Conservation (phyloP, 2,888 invertebrate species). For the Apeira syringaria region DNA sequence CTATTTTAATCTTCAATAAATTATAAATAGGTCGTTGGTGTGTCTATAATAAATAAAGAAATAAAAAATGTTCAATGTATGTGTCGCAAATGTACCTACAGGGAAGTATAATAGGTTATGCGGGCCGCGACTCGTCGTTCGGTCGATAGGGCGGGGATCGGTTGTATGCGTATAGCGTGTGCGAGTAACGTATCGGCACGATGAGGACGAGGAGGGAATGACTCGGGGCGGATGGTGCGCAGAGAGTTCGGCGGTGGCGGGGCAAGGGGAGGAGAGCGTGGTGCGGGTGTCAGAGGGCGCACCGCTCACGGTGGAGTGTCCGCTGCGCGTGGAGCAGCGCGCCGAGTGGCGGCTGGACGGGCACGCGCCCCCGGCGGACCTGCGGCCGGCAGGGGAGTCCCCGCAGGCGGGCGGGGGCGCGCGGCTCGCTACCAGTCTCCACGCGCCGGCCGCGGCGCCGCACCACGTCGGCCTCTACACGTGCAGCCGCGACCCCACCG, state of each 20-base stretch:
- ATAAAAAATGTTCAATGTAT: too few relatives aligned
- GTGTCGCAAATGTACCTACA: too few relatives aligned
- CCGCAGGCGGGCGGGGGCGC: conserved; percentile 33
- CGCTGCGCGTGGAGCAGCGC: conserved; percentile 58
- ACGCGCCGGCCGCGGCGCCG: conserved; percentile 36
- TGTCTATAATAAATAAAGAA: too few relatives aligned
- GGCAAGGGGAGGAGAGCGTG: conserved; percentile 36
- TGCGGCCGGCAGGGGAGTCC: conserved; percentile 47
- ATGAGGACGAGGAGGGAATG: not conserved
- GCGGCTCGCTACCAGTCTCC: conserved; percentile 25
- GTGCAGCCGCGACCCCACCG: conserved; percentile 48
- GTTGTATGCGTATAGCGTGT: too few relatives aligned
- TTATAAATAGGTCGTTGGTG: too few relatives aligned
- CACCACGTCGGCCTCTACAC: conserved; percentile 51
- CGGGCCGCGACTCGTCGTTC: too few relatives aligned
- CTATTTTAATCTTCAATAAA: too few relatives aligned
- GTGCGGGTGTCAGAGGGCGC: conserved; percentile 54
- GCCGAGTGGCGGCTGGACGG: conserved; percentile 55
- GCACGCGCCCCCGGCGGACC: conserved; percentile 50
- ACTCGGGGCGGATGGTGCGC: not conserved
- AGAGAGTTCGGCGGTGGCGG: conserved; percentile 1
- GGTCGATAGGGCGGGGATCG: too few relatives aligned
- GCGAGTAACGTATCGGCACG: too few relatives aligned
- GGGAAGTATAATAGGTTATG: too few relatives aligned
- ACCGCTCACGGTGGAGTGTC: conserved; percentile 65